phyloP scores from a whole-genome alignment of 2,797 vertebrate species.

The Capromys pilorides region DNA sequence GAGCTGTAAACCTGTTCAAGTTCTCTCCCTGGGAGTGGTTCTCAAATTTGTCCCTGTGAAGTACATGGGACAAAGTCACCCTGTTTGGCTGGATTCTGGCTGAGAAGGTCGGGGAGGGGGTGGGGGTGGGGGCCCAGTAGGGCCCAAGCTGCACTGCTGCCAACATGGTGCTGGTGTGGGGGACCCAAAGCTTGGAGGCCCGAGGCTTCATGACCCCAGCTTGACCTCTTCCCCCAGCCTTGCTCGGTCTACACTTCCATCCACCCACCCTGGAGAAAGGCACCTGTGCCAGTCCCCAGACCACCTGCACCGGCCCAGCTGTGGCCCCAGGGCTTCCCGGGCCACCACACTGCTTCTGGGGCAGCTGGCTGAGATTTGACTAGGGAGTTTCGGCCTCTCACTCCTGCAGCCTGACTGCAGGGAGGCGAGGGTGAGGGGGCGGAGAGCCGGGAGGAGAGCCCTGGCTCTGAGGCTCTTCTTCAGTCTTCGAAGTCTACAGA shows the following conservation, averaged over 20 bases:
- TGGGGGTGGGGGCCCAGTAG: no score
- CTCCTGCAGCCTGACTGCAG: neutral
- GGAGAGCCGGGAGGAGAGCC: neutral
- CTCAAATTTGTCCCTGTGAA: neutral
- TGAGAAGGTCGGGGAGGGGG: neutral
- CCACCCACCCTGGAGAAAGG: neutral
- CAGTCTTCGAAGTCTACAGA: neutral
- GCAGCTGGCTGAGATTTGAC: neutral
- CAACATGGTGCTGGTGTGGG: neutral
- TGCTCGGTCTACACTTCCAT: neutral
- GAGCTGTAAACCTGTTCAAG: neutral
- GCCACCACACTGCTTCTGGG: neutral
- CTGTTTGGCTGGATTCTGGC: neutral
- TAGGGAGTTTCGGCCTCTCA: neutral
- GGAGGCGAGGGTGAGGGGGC: neutral
- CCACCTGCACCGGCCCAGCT: neutral
- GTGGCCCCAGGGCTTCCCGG: neutral
- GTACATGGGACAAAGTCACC: neutral
- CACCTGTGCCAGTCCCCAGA: neutral
- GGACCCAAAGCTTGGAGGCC: neutral
- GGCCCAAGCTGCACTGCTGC: neutral
- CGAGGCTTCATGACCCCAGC: neutral
- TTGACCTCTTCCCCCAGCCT: neutral
- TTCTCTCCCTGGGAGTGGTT: neutral
- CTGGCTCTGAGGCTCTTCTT: neutral